Evolutionary conservation across 2,888 invertebrate genomes (phyloP).

Genomic region (Geotrupes spiniger): DNA sequence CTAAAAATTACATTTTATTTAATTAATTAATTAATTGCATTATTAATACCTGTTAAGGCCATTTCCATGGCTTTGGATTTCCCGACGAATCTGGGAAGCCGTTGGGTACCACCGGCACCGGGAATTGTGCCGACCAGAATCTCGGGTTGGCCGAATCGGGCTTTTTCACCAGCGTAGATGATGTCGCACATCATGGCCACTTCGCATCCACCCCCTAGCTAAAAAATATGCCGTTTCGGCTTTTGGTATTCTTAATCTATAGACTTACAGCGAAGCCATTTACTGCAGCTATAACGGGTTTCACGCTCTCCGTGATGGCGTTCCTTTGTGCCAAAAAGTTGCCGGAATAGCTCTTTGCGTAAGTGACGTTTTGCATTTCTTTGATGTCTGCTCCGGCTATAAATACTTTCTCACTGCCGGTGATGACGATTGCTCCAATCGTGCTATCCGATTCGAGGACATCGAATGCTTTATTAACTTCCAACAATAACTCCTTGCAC

Average conservation of each 20-base stretch:
- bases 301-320: constrained; percentile 69
- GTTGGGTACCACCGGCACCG: constrained; percentile 96
- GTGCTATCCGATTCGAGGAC: constrained; percentile 68
- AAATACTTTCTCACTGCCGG: constrained; percentile 78
- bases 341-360: constrained; percentile 64
- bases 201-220: constrained; percentile 97
- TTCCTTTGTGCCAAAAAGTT: constrained; percentile 88
- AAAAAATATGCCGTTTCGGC: constrained; percentile 19
- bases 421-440: constrained; percentile 86
- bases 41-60: constrained; percentile 86
- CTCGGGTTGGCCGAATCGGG: constrained; percentile 98
- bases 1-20: constrained; percentile 25
- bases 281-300: constrained; percentile 97
- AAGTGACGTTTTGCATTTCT: constrained; percentile 83
- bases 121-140: constrained; percentile 96
- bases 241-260: constrained; percentile 11
- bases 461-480: constrained; percentile 70
- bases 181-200: constrained; percentile 99
- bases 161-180: constrained; percentile 97
- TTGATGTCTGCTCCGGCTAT: constrained; percentile 96
- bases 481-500: constrained; percentile 83
- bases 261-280: constrained; percentile 92
- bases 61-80: constrained; percentile 99
- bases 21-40: background rate
- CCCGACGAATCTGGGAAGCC: constrained; percentile 80